Evolutionary conservation across 2,113 vertebrate species (phyloP).

Genomic region (Pitta sordida): DNA sequence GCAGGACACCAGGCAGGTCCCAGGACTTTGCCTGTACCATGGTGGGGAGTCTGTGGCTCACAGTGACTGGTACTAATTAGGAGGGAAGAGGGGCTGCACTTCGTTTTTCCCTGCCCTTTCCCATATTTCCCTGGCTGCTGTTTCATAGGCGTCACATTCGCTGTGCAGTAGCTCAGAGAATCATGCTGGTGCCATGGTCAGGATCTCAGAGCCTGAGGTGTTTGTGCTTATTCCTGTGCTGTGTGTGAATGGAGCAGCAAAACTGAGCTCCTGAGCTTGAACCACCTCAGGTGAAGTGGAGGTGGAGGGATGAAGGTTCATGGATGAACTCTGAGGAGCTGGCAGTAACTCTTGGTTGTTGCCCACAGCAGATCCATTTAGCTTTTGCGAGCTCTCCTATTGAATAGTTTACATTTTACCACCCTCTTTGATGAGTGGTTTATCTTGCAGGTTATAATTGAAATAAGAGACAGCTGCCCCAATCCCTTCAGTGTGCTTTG

Average conservation of each 20-base stretch:
- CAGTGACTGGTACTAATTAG: background rate
- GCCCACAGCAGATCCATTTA: background rate
- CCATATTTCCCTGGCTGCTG: background rate
- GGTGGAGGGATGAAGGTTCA: background rate
- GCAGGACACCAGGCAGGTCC: background rate
- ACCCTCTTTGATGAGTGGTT: background rate
- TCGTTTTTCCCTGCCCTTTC: background rate
- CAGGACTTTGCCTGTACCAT: background rate
- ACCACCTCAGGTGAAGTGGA: no score
- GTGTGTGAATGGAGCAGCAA: background rate
- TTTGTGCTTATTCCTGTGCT: background rate
- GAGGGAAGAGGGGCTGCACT: background rate
- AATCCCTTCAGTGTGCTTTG: background rate
- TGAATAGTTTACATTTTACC: background rate
- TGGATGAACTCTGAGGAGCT: background rate
- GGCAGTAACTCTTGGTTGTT: background rate
- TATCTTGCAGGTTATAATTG: background rate
- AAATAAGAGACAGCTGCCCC: background rate
- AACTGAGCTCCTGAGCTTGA: background rate
- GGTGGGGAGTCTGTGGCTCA: background rate
- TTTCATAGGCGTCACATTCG: accelerated
- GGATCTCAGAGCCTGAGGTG: background rate
- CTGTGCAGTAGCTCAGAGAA: background rate
- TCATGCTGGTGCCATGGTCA: background rate
- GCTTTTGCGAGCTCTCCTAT: background rate